Evolutionary conservation across 1,140 invertebrate genomes (phyloP).

Genomic region (Metaphire vulgaris): DNA sequence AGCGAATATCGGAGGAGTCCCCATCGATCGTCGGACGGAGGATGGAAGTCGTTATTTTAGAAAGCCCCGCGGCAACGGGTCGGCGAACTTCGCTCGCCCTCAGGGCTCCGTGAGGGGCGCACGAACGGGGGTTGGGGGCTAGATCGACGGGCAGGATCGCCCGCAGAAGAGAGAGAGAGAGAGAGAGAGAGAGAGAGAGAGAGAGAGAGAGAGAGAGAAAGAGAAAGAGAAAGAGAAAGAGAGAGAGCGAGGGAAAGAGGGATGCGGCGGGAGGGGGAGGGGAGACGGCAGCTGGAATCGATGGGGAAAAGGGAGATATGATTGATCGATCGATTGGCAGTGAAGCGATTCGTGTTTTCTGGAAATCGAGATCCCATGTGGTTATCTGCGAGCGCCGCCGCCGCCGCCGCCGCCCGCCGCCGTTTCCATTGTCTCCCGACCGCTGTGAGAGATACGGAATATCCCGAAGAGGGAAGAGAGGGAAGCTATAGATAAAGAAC

Average conservation of each 20-base stretch:
- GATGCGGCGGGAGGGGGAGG: neutral
- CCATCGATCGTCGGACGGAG: too few relatives aligned
- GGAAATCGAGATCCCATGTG: neutral
- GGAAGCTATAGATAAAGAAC: neutral
- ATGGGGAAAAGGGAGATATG: neutral
- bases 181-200: neutral
- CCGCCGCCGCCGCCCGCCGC: too few relatives aligned
- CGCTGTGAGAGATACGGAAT: neutral
- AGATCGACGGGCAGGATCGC: neutral
- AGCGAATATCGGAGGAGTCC: too few relatives aligned
- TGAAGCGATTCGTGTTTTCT: neutral
- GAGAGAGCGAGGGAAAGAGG: neutral
- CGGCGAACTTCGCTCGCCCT: too few relatives aligned
- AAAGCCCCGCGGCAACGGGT: too few relatives aligned
- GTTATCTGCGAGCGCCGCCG: neutral
- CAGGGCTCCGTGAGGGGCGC: too few relatives aligned
- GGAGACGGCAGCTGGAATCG: neutral
- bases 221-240: neutral
- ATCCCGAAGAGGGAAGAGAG: neutral
- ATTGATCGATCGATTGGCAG: neutral
- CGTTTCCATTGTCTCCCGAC: neutral
- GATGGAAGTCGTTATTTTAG: too few relatives aligned
- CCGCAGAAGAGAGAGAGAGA: neutral
- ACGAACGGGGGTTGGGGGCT: too few relatives aligned
- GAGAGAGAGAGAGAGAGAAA: neutral